Percentiles rank a stretch among this genome's conserved stretches.
Conservation (phyloP, 1,140 invertebrate species). For the Camponotus pennsylvanicus region DNA sequence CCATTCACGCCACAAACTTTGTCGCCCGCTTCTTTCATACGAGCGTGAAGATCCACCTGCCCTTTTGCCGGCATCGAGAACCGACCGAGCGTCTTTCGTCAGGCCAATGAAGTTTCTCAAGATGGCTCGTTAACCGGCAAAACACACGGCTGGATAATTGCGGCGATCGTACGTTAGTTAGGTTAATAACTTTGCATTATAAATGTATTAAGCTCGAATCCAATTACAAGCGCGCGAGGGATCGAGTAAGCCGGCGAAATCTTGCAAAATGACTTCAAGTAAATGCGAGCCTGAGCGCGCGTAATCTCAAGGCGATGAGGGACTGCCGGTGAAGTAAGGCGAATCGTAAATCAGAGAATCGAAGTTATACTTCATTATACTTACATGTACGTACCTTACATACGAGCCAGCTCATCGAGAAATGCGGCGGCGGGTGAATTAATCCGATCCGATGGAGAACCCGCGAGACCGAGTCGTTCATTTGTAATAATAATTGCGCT, state of each 20-base stretch:
- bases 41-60: slow-evolving; percentile 46
- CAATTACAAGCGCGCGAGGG: slow-evolving; percentile 71
- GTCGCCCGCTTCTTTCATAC: slow-evolving; percentile 19
- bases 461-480: slow-evolving; percentile 39
- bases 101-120: slow-evolving; percentile 62
- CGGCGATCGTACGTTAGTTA: slow-evolving; percentile 74
- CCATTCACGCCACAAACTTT: slow-evolving; percentile 16
- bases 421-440: background rate
- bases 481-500: slow-evolving; percentile 38
- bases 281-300: slow-evolving; percentile 44
- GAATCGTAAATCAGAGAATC: slow-evolving; percentile 51
- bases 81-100: slow-evolving; percentile 39
- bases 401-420: background rate
- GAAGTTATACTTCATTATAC: slow-evolving; percentile 48
- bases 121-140: slow-evolving; percentile 77
- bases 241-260: slow-evolving; percentile 44
- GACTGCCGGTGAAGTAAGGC: slow-evolving; percentile 20
- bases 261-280: slow-evolving; percentile 55
- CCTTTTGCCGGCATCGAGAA: slow-evolving; percentile 39
- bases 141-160: slow-evolving; percentile 75
- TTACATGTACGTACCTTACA: background rate
- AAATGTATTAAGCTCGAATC: slow-evolving; percentile 78
- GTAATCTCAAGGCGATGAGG: slow-evolving; percentile 67
- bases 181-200: slow-evolving; percentile 78
- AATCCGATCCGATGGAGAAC: slow-evolving; percentile 25